phyloP scores from a whole-genome alignment of 2,797 vertebrate genomes.

The Delichon dasypus region DNA sequence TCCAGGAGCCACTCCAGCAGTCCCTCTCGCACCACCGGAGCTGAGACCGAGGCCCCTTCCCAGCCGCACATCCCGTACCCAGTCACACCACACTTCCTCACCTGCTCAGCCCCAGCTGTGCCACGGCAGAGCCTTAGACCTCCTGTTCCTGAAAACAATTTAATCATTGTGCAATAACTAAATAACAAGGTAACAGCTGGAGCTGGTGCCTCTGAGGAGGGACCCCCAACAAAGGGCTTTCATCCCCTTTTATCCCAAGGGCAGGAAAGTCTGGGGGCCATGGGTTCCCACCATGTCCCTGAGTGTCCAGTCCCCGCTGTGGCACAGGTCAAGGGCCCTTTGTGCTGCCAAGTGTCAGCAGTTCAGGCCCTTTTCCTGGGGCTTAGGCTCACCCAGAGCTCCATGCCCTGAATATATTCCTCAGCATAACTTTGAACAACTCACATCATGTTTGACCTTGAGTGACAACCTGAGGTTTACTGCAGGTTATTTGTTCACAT shows the following conservation, averaged over 20 bases:
- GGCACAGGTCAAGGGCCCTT: background rate
- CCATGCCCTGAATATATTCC: background rate
- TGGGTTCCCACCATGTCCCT: too few relatives aligned
- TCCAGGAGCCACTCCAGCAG: background rate
- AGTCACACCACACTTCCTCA: accelerated
- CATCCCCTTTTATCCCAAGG: too few relatives aligned
- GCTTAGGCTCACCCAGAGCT: background rate
- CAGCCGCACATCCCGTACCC: background rate
- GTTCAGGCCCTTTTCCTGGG: background rate
- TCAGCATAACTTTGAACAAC: background rate
- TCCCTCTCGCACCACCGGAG: accelerated
- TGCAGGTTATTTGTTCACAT: background rate
- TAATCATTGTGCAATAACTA: too few relatives aligned
- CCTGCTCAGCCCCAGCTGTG: accelerated
- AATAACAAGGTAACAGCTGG: background rate
- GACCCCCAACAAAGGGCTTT: background rate
- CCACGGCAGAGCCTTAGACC: background rate
- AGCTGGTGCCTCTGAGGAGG: background rate
- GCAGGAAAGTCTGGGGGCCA: accelerated
- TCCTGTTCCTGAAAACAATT: background rate
- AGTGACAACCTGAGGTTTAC: background rate
- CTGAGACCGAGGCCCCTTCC: too few relatives aligned
- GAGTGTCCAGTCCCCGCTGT: background rate
- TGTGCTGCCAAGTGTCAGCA: background rate
- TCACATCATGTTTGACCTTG: background rate